These are phyloP conservation scores for Catocala sponsa DNA, from an alignment of 2,888 invertebrate genomes.

Conservation along the genomic window DNA sequence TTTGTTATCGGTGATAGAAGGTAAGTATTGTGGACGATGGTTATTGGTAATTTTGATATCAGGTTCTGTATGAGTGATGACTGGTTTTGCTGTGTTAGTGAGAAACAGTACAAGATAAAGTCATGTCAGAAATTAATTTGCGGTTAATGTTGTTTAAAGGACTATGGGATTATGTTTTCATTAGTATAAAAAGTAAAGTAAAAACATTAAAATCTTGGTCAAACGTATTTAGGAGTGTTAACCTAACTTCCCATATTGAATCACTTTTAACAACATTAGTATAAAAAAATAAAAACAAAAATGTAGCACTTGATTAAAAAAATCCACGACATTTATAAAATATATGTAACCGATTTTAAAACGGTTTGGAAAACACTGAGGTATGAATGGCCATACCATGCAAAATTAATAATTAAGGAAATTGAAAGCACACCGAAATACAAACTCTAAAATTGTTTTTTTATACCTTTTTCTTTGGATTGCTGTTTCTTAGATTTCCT, in stretches of 20 bases:
- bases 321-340: background rate
- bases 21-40: slow-evolving; percentile 61
- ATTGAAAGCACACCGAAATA: slow-evolving; percentile 38
- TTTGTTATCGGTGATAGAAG: slow-evolving; percentile 72
- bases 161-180: slow-evolving; percentile 4
- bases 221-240: no score
- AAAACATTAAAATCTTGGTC: background rate
- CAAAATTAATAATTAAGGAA: slow-evolving; percentile 27
- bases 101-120: slow-evolving; percentile 62
- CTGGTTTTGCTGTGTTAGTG: slow-evolving; percentile 76
- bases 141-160: slow-evolving; percentile 28
- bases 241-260: no score
- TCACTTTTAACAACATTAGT: slow-evolving; percentile 4
- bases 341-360: background rate
- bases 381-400: slow-evolving; percentile 47
- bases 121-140: slow-evolving; percentile 29
- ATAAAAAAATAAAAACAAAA: background rate
- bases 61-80: slow-evolving; percentile 64
- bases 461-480: slow-evolving; percentile 92
- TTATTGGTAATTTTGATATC: slow-evolving; percentile 64
- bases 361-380: slow-evolving; percentile 12
- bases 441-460: slow-evolving; percentile 20
- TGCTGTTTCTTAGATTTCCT: slow-evolving; percentile 90
- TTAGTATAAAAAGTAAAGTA: background rate
- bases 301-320: background rate